A percentile compares a stretch with the other conserved stretches of the same genome.
Conservation (phyloP, 2,113 vertebrate genomes). For the Eclectus roratus region DNA sequence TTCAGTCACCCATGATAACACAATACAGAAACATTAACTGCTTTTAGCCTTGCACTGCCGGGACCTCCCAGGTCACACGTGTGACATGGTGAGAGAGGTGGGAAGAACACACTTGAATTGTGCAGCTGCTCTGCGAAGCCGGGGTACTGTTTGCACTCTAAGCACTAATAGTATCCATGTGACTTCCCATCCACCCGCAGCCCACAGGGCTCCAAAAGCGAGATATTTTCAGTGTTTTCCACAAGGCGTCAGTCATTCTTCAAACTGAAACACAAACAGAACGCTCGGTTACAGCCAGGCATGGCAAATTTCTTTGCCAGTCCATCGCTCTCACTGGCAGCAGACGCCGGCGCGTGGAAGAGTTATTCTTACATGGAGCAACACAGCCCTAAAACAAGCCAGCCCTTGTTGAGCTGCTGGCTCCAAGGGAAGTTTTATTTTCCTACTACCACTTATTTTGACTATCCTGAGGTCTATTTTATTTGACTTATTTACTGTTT, state of each 20-base stretch:
- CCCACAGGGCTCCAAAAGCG: not conserved
- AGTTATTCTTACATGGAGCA: not conserved
- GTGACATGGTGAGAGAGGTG: not conserved
- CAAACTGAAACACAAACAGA: not conserved
- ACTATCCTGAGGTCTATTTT: not conserved
- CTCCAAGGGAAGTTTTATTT: not conserved
- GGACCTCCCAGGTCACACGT: not conserved
- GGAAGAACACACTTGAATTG: not conserved
- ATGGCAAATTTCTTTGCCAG: not conserved
- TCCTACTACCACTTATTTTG: not conserved
- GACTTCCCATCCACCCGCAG: not conserved
- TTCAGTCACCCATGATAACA: not conserved
- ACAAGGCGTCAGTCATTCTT: constrained; percentile 19
- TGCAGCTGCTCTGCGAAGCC: accelerated
- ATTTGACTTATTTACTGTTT: not conserved
- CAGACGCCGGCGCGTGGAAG: not conserved
- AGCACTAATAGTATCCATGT: not conserved
- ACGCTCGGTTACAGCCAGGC: not conserved
- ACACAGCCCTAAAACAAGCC: not conserved
- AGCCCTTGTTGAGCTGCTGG: constrained; percentile 43
- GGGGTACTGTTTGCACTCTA: accelerated
- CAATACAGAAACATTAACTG: not conserved
- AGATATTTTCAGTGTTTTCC: not conserved
- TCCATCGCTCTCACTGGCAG: not conserved
- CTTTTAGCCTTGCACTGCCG: not conserved